Percentiles rank a stretch among this genome's conserved stretches.
Evolutionary conservation across 2,797 vertebrate species (phyloP).

Genomic region (Etheostoma perlongum): DNA sequence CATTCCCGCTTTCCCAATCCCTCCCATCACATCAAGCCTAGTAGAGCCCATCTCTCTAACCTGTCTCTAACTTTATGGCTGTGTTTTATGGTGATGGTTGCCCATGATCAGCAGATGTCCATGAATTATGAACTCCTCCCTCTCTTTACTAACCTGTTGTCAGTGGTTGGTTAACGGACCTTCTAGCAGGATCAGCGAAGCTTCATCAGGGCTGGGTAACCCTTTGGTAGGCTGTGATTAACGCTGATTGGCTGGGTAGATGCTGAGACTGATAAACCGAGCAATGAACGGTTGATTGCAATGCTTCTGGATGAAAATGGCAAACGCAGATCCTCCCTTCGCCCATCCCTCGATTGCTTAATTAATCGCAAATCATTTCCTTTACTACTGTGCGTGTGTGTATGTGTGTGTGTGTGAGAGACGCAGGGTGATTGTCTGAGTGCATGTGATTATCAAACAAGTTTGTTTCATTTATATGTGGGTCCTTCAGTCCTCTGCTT

Average conservation of each 20-base stretch:
- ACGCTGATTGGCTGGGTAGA: conserved; percentile 62
- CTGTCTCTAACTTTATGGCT: conserved; percentile 54
- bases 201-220: conserved; percentile 46
- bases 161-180: conserved; percentile 40
- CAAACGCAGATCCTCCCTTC: conserved; percentile 36
- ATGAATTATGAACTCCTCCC: conserved; percentile 25
- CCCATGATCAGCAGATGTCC: conserved; percentile 38
- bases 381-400: conserved; percentile 34
- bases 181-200: conserved; percentile 38
- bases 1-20: background rate
- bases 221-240: conserved; percentile 62
- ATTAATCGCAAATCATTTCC: conserved; percentile 49
- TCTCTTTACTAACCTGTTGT: conserved; percentile 66
- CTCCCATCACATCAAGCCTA: conserved; percentile 29
- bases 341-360: conserved; percentile 28
- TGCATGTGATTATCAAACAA: conserved; percentile 29
- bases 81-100: conserved; percentile 59
- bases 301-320: conserved; percentile 51
- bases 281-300: conserved; percentile 61
- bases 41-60: conserved; percentile 43
- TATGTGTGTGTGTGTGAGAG: background rate
- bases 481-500: conserved; percentile 26
- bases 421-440: conserved; percentile 1
- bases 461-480: conserved; percentile 41
- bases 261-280: conserved; percentile 48